phyloP scores from a whole-genome alignment of 2,888 invertebrate species.

The Trichogramma evanescens region DNA sequence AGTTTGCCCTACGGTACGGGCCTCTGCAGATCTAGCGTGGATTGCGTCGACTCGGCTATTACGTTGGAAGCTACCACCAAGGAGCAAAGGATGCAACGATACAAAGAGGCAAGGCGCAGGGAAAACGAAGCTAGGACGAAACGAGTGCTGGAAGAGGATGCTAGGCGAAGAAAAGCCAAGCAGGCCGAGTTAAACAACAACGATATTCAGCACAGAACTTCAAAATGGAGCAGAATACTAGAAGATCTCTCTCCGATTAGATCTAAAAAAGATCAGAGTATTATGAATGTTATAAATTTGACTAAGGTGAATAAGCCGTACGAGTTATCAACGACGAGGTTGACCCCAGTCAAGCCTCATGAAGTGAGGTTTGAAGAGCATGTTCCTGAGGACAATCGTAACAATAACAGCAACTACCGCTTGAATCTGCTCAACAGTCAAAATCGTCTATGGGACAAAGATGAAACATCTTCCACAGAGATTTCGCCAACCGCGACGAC shows the following conservation, averaged over 20 bases:
- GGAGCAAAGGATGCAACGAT: constrained; percentile 42
- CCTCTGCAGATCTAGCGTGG: constrained; percentile 43
- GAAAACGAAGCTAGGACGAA: constrained; percentile 42
- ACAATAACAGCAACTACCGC: constrained; percentile 28
- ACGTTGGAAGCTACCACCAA: constrained; percentile 35
- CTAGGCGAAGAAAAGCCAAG: constrained; percentile 29
- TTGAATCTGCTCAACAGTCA: constrained; percentile 20
- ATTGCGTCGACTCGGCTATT: constrained; percentile 36
- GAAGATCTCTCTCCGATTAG: too few relatives aligned
- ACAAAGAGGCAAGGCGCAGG: constrained; percentile 41
- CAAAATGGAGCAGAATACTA: not conserved
- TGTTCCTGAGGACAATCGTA: constrained; percentile 28
- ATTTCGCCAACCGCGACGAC: constrained; percentile 2
- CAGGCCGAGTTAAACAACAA: constrained; percentile 32
- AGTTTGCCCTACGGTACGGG: constrained; percentile 44
- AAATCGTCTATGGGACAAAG: not conserved
- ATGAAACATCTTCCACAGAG: not conserved
- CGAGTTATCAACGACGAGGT: not conserved
- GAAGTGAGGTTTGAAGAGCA: constrained; percentile 28
- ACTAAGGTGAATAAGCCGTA: too few relatives aligned
- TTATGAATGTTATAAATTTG: too few relatives aligned
- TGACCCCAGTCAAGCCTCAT: constrained; percentile 12
- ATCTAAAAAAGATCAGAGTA: too few relatives aligned
- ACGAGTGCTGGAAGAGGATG: constrained; percentile 39
- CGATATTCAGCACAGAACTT: constrained; percentile 17